Base-by-base conservation (phyloP, 1,140 invertebrate species). In the Nixonia krombeini region DNA sequence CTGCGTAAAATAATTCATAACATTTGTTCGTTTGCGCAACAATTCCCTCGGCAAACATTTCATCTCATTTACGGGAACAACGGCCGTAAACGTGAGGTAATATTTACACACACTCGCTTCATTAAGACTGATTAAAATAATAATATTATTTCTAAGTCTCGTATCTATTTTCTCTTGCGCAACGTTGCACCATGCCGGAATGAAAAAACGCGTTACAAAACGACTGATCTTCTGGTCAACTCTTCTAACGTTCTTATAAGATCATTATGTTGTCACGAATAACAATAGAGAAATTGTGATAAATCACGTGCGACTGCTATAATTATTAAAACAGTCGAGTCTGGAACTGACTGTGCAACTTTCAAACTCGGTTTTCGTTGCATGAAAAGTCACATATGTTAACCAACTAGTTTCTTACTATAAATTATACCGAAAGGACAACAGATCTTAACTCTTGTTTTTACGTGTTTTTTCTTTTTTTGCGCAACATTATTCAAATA, bases 261-360 rank as follows among this genome's bases (percentile, higher is more conserved):
- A 31, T 31, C 8, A 31, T 31, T 9, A n/a, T 31, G 8, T 2
- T n/a, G 2, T 9, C 9, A 31, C 2, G 10, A 13, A 49, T 0
- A 52, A 31, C 38, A 16, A 9, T 31, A 12, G 12, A 4, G 35
- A 47, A 37, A 45, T 40, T 8, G 21, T 1, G 26, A 16, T 25
- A 15, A 45, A 55, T 31, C 25, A 45, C 9, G 10, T 25, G 21
- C 8, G 4, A 9, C 0, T 13, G 18, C 10, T 21, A 52, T 35
- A 46, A 46, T 16, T 2, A 12, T 35, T 9, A 18, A 55, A 31
- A 37, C 38, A 55, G 44, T 35, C 26, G 35, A 17, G 12, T 10
- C 13, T 44, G n/a, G 17, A 44, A 47, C 26, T 52, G 33, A 52
- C 53, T 23, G 26, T 9, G 35, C 53, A 46, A 52, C 47, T 65